Evolutionary conservation across 2,888 invertebrate species (phyloP).

Genomic region (Callimorpha dominula): DNA sequence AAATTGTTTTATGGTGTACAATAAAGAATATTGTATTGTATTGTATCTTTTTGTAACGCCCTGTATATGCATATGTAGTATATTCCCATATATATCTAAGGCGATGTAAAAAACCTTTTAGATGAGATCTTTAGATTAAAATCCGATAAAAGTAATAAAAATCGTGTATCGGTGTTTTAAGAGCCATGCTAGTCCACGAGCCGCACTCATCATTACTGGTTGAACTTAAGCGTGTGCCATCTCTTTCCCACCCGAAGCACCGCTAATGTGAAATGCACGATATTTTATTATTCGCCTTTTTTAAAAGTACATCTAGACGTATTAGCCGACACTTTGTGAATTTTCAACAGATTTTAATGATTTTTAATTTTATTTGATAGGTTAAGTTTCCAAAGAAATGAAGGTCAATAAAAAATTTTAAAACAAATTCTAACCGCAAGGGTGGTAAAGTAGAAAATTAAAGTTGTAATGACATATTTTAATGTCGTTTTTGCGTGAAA

Average conservation of each 20-base stretch:
- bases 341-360: too few relatives aligned
- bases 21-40: too few relatives aligned
- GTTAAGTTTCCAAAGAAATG: too few relatives aligned
- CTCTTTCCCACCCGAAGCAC: background rate
- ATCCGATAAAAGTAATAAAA: background rate
- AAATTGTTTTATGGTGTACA: too few relatives aligned
- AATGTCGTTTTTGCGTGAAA: too few relatives aligned
- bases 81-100: background rate
- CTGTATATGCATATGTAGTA: background rate
- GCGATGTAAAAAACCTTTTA: background rate
- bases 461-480: too few relatives aligned
- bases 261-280: background rate
- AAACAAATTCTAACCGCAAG: too few relatives aligned
- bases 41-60: background rate
- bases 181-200: background rate
- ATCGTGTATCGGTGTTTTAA: background rate
- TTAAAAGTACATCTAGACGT: background rate
- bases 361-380: too few relatives aligned
- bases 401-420: too few relatives aligned
- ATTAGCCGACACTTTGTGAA: too few relatives aligned
- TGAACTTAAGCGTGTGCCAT: background rate
- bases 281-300: background rate
- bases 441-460: too few relatives aligned
- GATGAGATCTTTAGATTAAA: background rate
- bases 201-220: background rate